These are phyloP conservation scores for Drosophila monieri DNA, from an alignment of 2,888 invertebrate genomes.

Conservation along the genomic window DNA sequence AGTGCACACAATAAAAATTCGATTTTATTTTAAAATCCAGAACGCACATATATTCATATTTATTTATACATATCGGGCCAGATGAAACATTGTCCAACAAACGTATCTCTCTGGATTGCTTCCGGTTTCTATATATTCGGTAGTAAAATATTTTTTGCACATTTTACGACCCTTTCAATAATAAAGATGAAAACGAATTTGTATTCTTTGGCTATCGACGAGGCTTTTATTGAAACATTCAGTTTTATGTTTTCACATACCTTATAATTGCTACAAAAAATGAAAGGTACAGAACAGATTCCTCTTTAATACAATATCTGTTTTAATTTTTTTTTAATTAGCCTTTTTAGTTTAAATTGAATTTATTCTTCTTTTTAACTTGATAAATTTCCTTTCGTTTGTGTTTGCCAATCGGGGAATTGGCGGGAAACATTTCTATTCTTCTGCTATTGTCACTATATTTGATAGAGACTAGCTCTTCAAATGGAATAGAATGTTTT, in stretches of 20 bases:
- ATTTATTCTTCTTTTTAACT: conserved; percentile 7
- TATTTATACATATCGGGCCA: conserved; percentile 15
- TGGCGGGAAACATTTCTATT: conserved; percentile 46
- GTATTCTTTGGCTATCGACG: background rate
- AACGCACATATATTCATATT: conserved; percentile 20
- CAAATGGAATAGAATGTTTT: conserved; percentile 20
- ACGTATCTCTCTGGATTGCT: conserved; percentile 47
- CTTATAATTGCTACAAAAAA: background rate
- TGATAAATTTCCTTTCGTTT: conserved; percentile 16
- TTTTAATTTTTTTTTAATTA: too few relatives aligned
- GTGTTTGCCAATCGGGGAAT: conserved; percentile 25
- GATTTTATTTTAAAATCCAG: conserved; percentile 49
- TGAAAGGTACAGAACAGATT: too few relatives aligned
- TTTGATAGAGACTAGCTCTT: conserved; percentile 17
- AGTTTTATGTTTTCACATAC: background rate
- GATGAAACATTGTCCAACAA: conserved; percentile 50
- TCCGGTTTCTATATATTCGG: conserved; percentile 15
- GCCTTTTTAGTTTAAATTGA: too few relatives aligned
- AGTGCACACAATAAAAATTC: conserved; percentile 44
- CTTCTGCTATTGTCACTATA: conserved; percentile 21
- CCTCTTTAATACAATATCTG: too few relatives aligned
- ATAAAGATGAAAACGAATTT: conserved; percentile 9
- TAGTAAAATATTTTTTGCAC: conserved; percentile 3
- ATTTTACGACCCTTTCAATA: conserved; percentile 23
- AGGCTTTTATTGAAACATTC: conserved; percentile 1